Evolutionary conservation across 2,113 vertebrate genomes (phyloP).

Genomic region (Urocolius indicus): DNA sequence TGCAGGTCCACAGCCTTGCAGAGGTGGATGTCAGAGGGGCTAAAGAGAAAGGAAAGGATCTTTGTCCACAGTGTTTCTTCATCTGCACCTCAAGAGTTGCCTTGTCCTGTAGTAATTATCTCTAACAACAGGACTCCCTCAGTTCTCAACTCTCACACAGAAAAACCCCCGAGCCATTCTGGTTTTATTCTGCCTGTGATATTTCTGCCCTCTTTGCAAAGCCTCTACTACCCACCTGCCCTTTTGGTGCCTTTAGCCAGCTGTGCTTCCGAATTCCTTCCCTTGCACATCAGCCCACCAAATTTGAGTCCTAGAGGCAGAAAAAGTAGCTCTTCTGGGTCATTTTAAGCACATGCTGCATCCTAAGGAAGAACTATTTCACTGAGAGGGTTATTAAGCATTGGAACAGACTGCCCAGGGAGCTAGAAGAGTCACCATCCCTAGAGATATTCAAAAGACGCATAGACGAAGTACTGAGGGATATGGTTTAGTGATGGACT

Average conservation of each 20-base stretch:
- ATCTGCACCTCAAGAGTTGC: neutral
- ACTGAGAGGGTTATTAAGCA: too few relatives aligned
- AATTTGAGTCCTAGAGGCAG: neutral
- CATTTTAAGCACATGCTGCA: neutral
- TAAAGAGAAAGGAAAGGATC: neutral
- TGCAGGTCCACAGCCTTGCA: neutral
- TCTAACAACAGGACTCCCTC: neutral
- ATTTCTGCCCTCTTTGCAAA: neutral
- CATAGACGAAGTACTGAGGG: too few relatives aligned
- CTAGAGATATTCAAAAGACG: too few relatives aligned
- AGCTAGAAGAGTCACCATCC: too few relatives aligned
- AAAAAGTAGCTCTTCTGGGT: neutral
- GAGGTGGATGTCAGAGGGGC: accelerated
- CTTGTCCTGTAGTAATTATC: neutral
- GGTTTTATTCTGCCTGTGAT: neutral
- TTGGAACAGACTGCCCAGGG: too few relatives aligned
- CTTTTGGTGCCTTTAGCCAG: neutral
- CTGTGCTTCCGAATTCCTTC: neutral
- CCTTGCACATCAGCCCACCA: neutral
- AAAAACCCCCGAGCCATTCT: neutral
- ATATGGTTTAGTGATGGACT: too few relatives aligned
- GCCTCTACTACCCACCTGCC: too few relatives aligned
- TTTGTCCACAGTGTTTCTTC: neutral
- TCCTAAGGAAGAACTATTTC: neutral
- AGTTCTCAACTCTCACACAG: neutral